Base-by-base conservation (phyloP, 2,797 vertebrate species). In the Mormyrus proboscirostris region DNA sequence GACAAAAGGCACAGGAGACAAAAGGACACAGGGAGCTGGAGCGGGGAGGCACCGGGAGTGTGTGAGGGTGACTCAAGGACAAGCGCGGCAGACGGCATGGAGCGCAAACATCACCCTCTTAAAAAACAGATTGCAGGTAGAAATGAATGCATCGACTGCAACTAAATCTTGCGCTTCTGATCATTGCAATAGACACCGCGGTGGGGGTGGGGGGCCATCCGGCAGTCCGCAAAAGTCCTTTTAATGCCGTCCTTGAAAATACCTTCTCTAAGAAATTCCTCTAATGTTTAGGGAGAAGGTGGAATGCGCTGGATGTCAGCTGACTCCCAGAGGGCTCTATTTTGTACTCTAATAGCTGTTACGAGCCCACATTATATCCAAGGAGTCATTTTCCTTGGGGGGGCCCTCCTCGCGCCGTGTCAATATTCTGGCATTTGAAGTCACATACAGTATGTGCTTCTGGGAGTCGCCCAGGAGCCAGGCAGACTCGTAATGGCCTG, bases 381-480 rank as follows among this genome's bases (percentile, higher is more conserved):
- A 98, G 97, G 97, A 98, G 98, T 97, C 96, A 97, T 97, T 97
- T 98, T 98, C 98, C 98, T 99, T 98, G 97, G 97, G 97, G 98
- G 83, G n/a, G 84, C 62, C 84, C 89, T 89, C 97, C 97, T 97
- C 93, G 96, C 97, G 97, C 97, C 97, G 97, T 99, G 98, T 99
- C 98, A 99, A 98, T 99, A 99, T 98, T 98, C 97, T 97, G 98
- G 97, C 97, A 99, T 99, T 98, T 98, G 98, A 98, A 99, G 98
- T 99, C 98, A 98, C 98, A 97, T 98, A 98, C 98, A 96, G 97
- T 98, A 97, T 97, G 97, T 97, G 97, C 98, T 98, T 97, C 96
- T 97, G 97, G 98, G 97, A 99, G 96, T 95, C 96, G 95, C 95
- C 95, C 95, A 97, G 97, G 97, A 99, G 97, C 97, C 97, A 96